These are phyloP conservation scores for Petrocephalus zakoni DNA, from an alignment of 2,113 vertebrate species.

Conservation along the genomic window DNA sequence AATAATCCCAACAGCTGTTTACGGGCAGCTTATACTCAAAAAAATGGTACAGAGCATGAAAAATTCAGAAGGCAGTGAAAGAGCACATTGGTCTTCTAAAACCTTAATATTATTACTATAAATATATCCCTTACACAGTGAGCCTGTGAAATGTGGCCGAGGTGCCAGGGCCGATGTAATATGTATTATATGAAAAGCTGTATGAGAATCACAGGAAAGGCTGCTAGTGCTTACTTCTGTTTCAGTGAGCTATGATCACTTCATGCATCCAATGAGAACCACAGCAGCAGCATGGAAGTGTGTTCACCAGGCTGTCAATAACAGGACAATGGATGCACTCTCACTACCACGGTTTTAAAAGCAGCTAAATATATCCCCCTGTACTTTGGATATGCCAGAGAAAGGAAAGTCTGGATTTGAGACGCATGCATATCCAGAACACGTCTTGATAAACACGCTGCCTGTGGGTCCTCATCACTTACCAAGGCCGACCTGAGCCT, in stretches of 20 bases:
- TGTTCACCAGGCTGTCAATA: neutral
- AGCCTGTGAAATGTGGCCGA: neutral
- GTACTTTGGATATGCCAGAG: neutral
- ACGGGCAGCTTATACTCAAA: neutral
- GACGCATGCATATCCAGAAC: neutral
- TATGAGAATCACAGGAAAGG: neutral
- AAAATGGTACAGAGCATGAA: conserved; percentile 8
- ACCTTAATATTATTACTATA: neutral
- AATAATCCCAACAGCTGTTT: neutral
- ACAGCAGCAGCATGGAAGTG: neutral
- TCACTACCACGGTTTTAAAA: neutral
- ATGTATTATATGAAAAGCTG: neutral
- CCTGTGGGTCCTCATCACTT: neutral
- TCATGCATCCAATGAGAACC: neutral
- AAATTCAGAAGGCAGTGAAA: neutral
- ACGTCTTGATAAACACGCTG: neutral
- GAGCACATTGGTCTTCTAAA: conserved; percentile 8
- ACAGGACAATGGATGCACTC: neutral
- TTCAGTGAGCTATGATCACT: neutral
- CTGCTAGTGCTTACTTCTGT: neutral
- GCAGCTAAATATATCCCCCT: neutral
- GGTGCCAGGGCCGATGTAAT: neutral
- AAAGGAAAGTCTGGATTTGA: neutral
- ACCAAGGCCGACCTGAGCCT: neutral
- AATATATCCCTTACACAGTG: neutral